Evolutionary conservation across 2,888 invertebrate genomes (phyloP).

Genomic region (Caenorhabditis becei): DNA sequence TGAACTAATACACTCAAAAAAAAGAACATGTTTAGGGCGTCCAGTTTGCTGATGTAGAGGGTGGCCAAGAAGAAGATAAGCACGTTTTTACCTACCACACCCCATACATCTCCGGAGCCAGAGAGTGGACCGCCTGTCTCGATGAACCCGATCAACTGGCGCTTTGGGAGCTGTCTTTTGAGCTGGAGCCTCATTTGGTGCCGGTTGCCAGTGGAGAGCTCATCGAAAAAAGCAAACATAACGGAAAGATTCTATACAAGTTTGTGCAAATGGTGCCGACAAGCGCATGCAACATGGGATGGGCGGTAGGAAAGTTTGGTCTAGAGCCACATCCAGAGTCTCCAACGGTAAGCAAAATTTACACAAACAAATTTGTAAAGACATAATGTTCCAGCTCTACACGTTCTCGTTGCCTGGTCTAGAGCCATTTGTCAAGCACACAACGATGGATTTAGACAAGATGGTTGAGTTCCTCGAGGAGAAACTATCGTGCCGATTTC

Average conservation of each 20-base stretch:
- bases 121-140: slow-evolving; percentile 97
- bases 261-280: slow-evolving; percentile 94
- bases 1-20: neutral
- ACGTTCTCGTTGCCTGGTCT: slow-evolving; percentile 96
- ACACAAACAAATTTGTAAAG: neutral
- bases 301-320: slow-evolving; percentile 90
- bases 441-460: slow-evolving; percentile 85
- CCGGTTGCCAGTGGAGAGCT: slow-evolving; percentile 91
- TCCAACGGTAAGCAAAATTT: slow-evolving; percentile 89
- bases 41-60: slow-evolving; percentile 61
- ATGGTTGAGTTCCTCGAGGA: slow-evolving; percentile 97
- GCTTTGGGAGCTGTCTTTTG: slow-evolving; percentile 93
- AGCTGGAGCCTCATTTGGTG: slow-evolving; percentile 28
- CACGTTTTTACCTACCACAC: slow-evolving; percentile 79
- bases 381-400: slow-evolving; percentile 86
- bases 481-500: slow-evolving; percentile 92
- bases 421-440: slow-evolving; percentile 91
- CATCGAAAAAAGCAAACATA: slow-evolving; percentile 30
- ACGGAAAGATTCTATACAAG: slow-evolving; percentile 87
- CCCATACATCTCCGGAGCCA: slow-evolving; percentile 65
- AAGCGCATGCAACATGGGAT: slow-evolving; percentile 96
- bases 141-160: slow-evolving; percentile 97
- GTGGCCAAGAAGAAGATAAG: slow-evolving; percentile 56
- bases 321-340: slow-evolving; percentile 94
- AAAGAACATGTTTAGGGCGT: slow-evolving; percentile 61